phyloP scores from a whole-genome alignment of 2,888 invertebrate genomes.

The Mechanitis messenoides region DNA sequence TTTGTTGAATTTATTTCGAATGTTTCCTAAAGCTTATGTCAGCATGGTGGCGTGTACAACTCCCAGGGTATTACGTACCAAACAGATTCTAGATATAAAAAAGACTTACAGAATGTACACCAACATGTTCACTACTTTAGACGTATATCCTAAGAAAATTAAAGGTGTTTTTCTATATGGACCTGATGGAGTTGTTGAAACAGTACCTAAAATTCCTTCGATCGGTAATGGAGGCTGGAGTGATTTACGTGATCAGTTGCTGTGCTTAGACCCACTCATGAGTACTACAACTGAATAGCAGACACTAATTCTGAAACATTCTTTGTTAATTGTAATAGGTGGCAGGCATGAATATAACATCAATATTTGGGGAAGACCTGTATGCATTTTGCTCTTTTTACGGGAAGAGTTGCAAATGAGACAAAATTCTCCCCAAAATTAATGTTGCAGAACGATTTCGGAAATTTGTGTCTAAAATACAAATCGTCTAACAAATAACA shows the following conservation, averaged over 20 bases:
- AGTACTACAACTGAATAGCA: conserved; percentile 19
- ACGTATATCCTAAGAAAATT: conserved; percentile 36
- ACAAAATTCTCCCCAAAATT: no score
- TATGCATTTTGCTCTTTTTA: no score
- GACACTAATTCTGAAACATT: no score
- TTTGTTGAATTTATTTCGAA: conserved; percentile 37
- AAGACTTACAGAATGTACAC: conserved; percentile 12
- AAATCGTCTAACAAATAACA: no score
- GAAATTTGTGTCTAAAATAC: no score
- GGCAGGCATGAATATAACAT: no score
- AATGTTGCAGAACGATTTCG: no score
- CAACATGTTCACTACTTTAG: conserved; percentile 14
- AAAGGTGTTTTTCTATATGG: conserved; percentile 36
- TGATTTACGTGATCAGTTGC: conserved; percentile 43
- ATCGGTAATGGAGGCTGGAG: conserved; percentile 45
- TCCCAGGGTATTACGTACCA: conserved; percentile 40
- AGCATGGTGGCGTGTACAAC: conserved; percentile 38
- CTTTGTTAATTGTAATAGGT: no score
- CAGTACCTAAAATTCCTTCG: conserved; percentile 25
- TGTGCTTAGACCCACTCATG: conserved; percentile 41
- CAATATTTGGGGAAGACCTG: no score
- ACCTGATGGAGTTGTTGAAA: conserved; percentile 31
- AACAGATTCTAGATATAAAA: conserved; percentile 24
- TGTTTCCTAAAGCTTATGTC: conserved; percentile 31
- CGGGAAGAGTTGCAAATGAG: no score